Evolutionary conservation across 2,888 invertebrate species (phyloP).

Genomic region (Eremobia ochroleuca): DNA sequence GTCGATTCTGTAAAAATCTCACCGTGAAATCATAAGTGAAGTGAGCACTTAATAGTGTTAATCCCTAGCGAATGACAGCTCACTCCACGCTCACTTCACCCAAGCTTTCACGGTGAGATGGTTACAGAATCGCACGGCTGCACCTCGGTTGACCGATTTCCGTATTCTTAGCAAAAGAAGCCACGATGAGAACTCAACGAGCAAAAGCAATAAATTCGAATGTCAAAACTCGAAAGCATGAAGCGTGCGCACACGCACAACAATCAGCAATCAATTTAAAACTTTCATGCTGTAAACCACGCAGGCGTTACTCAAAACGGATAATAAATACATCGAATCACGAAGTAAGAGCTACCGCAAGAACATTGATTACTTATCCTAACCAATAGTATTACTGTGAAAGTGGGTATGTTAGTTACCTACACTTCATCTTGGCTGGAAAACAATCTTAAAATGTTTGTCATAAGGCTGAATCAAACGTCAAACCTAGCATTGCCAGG

Average conservation of each 20-base stretch:
- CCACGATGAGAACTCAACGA: conserved; percentile 19
- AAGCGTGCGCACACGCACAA: conserved; percentile 58
- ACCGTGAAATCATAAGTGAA: no score
- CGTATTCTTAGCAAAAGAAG: conserved; percentile 13
- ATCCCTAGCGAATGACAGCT: no score
- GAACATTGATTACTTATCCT: conserved; percentile 44
- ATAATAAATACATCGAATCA: conserved; percentile 55
- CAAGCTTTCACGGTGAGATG: no score
- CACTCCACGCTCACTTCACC: no score
- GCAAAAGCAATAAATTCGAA: conserved; percentile 38
- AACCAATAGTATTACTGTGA: conserved; percentile 24
- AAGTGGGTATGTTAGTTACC: conserved; percentile 30
- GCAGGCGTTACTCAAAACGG: conserved; percentile 45
- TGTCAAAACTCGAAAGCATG: conserved; percentile 58
- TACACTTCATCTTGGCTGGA: neutral
- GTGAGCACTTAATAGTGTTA: no score
- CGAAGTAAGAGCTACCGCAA: conserved; percentile 57
- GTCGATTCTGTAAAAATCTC: no score
- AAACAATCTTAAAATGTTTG: neutral
- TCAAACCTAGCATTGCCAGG: neutral
- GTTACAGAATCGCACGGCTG: no score
- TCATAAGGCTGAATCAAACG: neutral
- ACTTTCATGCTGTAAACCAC: conserved; percentile 55
- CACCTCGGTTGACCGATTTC: neutral
- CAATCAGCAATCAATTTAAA: conserved; percentile 65